Percentiles rank a stretch among this genome's conserved stretches.
Evolutionary conservation across 2,888 invertebrate genomes (phyloP).

Genomic region (Sphecodes monilicornis): DNA sequence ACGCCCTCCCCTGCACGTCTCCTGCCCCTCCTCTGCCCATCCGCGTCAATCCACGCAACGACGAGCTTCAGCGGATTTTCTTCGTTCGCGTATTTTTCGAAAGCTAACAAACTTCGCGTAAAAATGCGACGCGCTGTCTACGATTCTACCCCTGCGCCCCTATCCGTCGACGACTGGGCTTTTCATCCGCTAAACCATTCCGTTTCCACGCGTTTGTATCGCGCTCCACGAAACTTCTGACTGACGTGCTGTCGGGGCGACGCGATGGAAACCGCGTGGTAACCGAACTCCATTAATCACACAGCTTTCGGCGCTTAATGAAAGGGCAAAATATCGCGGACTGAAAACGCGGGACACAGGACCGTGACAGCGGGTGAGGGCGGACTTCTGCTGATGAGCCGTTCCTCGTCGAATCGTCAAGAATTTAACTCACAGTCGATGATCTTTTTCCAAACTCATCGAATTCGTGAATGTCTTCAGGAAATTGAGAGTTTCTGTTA

Average conservation of each 20-base stretch:
- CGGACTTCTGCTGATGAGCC: background rate
- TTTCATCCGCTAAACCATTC: constrained; percentile 54
- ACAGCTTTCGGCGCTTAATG: constrained; percentile 71
- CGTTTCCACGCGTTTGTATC: constrained; percentile 64
- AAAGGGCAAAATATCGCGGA: constrained; percentile 72
- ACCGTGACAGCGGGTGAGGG: background rate
- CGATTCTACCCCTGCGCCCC: constrained; percentile 31
- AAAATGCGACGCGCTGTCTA: constrained; percentile 13
- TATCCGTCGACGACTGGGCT: background rate
- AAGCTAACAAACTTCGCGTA: background rate
- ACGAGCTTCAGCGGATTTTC: background rate
- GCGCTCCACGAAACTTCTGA: constrained; percentile 61
- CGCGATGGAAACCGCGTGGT: constrained; percentile 67
- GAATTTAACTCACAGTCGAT: background rate
- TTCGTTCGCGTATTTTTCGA: background rate
- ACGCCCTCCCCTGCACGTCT: background rate
- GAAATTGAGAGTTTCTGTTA: background rate
- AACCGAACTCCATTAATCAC: constrained; percentile 75
- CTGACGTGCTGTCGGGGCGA: constrained; percentile 63
- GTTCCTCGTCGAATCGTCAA: background rate
- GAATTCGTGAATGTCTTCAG: background rate
- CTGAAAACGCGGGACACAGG: constrained; percentile 60
- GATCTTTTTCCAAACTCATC: background rate
- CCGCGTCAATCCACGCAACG: background rate
- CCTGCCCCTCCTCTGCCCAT: background rate